A percentile compares a stretch with the other conserved stretches of the same genome.
phyloP scores from a whole-genome alignment of 2,888 invertebrate species.

The Acleris sparsana region DNA sequence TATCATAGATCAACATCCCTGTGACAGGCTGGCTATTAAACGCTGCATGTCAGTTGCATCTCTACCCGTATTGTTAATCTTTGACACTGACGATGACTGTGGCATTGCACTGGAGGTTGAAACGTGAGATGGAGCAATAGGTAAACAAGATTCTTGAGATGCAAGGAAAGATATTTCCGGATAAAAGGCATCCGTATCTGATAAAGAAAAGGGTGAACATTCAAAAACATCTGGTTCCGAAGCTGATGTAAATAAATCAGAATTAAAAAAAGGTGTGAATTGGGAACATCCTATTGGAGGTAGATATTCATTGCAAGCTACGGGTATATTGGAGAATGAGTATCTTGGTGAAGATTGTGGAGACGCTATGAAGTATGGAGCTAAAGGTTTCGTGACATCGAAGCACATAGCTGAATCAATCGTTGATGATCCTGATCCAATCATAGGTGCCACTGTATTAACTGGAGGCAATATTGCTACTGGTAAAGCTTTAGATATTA shows the following conservation, averaged over 20 bases:
- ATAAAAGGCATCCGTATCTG: not conserved
- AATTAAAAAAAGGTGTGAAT: conserved; percentile 1
- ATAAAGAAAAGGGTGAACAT: conserved; percentile 12
- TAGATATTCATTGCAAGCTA: conserved; percentile 32
- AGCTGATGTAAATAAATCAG: conserved; percentile 7
- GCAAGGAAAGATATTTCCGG: conserved; percentile 10
- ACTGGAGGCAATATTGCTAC: conserved; percentile 21
- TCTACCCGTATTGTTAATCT: conserved; percentile 6
- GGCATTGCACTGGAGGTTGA: not conserved
- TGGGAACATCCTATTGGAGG: conserved; percentile 15
- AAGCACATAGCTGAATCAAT: conserved; percentile 1
- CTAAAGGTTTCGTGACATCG: conserved; percentile 12
- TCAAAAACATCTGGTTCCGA: conserved; percentile 2
- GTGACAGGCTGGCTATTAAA: not conserved
- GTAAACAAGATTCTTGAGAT: not conserved
- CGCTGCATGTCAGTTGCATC: not conserved
- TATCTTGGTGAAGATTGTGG: not conserved
- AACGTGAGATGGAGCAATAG: not conserved
- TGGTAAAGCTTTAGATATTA: conserved; percentile 9
- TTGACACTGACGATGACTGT: conserved; percentile 6
- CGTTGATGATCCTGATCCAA: not conserved
- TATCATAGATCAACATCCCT: not conserved
- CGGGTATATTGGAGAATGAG: conserved; percentile 17
- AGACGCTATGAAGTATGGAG: conserved; percentile 4
- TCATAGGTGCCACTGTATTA: conserved; percentile 3